Base-by-base conservation (phyloP, 1,140 invertebrate genomes). In the Megalonaias nervosa region DNA sequence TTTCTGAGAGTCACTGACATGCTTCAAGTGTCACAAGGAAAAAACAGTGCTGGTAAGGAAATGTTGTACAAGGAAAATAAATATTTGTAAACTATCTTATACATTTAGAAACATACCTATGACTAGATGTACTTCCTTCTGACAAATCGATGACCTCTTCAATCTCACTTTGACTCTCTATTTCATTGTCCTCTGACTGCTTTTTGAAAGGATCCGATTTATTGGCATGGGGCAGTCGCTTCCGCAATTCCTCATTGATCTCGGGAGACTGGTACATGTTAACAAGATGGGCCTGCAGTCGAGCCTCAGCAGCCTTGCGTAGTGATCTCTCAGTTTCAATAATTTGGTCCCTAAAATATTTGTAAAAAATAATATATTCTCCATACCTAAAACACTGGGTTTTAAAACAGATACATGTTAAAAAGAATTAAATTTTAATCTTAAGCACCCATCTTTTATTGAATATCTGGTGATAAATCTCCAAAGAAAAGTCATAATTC, bases 161-260 rank as follows among this genome's bases (percentile, higher is more conserved):
- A 58, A 78, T 78, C 17, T 71, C 73, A 67, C 76, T 78, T n/a
- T 73, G 59, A 56, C 74, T 71, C n/a, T 71, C 68, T 11, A 26
- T 14, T 9, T 78, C 76, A 57, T 70, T 60, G 56, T 66, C 56
- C 17, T 70, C 26, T 13, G 17, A 19, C 38, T 19, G 48, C 2
- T 56, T 13, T 66, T 70, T 74, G n/a, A 82, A 77, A 62, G 81
- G 81, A 60, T 82, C 81, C 16, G 75, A 71, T 56, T 82, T 77
- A 57, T 75, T 77, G 3, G 81, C 77, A 26, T 75, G 70, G 6
- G 81, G 81, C 26, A 82, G 75, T 26, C 81, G 74, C 31, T 72
- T 55, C 38, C 81, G 71, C 19, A 82, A 65, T 71, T 82, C 81
- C n/a, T 75, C 66, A 62, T 82, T 82, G 21, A 82, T 78, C 11